phyloP scores from a whole-genome alignment of 2,888 invertebrate genomes.

The Heteropelma amictum region DNA sequence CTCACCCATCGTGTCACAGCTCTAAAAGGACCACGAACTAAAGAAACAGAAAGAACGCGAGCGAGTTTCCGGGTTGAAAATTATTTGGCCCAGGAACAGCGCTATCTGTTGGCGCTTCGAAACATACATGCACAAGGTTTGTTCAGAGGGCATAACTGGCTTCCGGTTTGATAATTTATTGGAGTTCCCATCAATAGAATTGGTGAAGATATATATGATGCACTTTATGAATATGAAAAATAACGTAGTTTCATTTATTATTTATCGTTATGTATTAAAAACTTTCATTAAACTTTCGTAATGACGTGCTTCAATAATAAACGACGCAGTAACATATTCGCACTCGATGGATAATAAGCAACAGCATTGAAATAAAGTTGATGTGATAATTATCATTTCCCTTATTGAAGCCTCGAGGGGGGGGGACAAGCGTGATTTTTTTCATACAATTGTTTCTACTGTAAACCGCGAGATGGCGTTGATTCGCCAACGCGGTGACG shows the following conservation, averaged over 20 bases:
- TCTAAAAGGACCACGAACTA: slow-evolving; percentile 65
- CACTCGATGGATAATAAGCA: no score
- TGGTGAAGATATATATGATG: no score
- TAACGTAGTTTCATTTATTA: not conserved
- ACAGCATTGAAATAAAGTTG: no score
- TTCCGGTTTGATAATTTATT: slow-evolving; percentile 13
- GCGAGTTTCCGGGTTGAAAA: slow-evolving; percentile 34
- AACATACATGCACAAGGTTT: not conserved
- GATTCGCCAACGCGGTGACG: not conserved
- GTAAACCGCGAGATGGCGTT: not conserved
- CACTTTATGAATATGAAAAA: no score
- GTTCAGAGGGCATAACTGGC: not conserved
- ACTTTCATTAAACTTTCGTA: no score
- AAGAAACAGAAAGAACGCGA: slow-evolving; percentile 21
- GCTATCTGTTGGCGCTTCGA: slow-evolving; percentile 20
- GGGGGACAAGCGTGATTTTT: no score
- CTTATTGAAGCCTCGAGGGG: not conserved
- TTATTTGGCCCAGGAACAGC: not conserved
- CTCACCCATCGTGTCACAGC: slow-evolving; percentile 72
- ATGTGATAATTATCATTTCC: not conserved
- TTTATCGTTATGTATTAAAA: no score
- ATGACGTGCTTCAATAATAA: no score
- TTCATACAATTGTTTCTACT: not conserved
- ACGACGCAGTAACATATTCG: no score
- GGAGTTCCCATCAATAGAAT: no score